Evolutionary conservation across 1,140 invertebrate species (phyloP).

Genomic region (Drosophila gunungcola): DNA sequence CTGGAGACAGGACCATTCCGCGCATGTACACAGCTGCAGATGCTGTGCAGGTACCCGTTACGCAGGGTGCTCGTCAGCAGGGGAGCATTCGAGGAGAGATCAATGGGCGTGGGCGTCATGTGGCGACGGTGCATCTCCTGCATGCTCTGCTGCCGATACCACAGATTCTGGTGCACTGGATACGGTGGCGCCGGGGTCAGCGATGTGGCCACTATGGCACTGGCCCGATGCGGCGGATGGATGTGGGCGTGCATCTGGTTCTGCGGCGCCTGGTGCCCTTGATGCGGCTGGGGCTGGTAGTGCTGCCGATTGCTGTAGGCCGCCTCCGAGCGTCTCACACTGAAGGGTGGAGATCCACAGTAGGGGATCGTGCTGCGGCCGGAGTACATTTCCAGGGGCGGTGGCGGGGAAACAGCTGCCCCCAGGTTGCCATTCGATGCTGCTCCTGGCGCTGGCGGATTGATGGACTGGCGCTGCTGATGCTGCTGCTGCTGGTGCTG

Average conservation of each 20-base stretch:
- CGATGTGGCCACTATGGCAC: slow-evolving; percentile 68
- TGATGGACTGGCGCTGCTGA: slow-evolving; percentile 31
- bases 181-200: slow-evolving; percentile 87
- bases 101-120: slow-evolving; percentile 81
- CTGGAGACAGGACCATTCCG: slow-evolving; percentile 78
- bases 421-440: slow-evolving; percentile 53
- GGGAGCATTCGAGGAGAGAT: slow-evolving; percentile 77
- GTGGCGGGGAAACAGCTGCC: slow-evolving; percentile 63
- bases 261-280: slow-evolving; percentile 72
- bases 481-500: slow-evolving; percentile 18
- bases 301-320: slow-evolving; percentile 77
- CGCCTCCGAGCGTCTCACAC: slow-evolving; percentile 61
- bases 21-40: slow-evolving; percentile 74
- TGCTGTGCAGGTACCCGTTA: slow-evolving; percentile 68
- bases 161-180: slow-evolving; percentile 90
- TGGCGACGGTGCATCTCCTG: slow-evolving; percentile 85
- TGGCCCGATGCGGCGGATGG: slow-evolving; percentile 69
- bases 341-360: slow-evolving; percentile 67
- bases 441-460: slow-evolving; percentile 45
- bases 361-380: slow-evolving; percentile 67
- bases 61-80: slow-evolving; percentile 72
- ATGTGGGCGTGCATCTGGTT: slow-evolving; percentile 78
- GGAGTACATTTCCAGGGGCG: slow-evolving; percentile 73
- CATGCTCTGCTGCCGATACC: slow-evolving; percentile 90
- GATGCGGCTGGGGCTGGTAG: slow-evolving; percentile 77